Percentiles rank a stretch among this genome's conserved stretches.
Evolutionary conservation across 1,140 invertebrate species (phyloP).

Genomic region (Drosophila lacertosa): DNA sequence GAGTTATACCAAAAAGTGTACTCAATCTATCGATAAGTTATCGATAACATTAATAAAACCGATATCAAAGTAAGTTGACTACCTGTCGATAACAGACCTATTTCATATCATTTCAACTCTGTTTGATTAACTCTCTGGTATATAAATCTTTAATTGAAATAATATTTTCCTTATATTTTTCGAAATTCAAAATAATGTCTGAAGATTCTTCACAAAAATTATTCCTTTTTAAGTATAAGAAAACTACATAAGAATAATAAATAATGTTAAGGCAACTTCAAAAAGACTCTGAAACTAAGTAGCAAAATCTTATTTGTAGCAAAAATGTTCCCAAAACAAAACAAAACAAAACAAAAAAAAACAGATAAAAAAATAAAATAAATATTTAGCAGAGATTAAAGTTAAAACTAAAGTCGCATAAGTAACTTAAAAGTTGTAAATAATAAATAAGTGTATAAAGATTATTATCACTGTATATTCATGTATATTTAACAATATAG

Average conservation of each 20-base stretch:
- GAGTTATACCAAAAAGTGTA: not conserved
- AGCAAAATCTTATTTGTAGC: conserved; percentile 74
- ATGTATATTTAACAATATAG: conserved; percentile 16
- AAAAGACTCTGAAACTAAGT: conserved; percentile 74
- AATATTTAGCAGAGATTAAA: no score
- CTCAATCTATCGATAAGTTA: not conserved
- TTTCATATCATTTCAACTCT: not conserved
- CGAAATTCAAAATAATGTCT: not conserved
- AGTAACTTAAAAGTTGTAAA: conserved; percentile 48
- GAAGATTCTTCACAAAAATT: not conserved
- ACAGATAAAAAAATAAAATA: not conserved
- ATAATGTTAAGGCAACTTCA: conserved; percentile 63
- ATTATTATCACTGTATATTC: conserved; percentile 43
- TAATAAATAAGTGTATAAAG: conserved; percentile 49
- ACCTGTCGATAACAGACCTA: no score
- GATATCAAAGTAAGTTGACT: no score
- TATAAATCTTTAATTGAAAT: no score
- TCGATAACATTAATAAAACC: no score
- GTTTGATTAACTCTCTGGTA: no score
- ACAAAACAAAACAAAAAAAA: conserved; percentile 7
- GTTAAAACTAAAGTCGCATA: not conserved
- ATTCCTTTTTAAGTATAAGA: not conserved
- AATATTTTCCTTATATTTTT: not conserved
- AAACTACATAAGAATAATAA: conserved; percentile 9
- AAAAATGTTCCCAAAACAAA: conserved; percentile 55